These are phyloP conservation scores for Procavia capensis DNA, from an alignment of 2,113 vertebrate genomes.

Conservation along the genomic window DNA sequence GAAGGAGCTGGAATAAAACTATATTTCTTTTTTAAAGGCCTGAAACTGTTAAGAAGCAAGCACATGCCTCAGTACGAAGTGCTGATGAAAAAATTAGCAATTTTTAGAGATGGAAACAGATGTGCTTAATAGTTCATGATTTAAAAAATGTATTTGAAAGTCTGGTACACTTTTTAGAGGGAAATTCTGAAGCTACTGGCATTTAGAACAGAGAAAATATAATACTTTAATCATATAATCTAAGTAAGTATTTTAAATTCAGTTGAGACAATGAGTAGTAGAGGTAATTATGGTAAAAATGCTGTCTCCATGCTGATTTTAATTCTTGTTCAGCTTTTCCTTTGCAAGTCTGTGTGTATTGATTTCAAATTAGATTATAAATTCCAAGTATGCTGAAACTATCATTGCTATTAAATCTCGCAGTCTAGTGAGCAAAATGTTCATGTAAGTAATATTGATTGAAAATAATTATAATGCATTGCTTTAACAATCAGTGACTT, in stretches of 20 bases:
- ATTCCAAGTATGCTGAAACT: neutral
- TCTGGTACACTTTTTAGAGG: constrained; percentile 1
- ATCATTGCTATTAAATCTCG: constrained; percentile 14
- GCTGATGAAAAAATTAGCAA: constrained; percentile 28
- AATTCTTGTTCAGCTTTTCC: neutral
- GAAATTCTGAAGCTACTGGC: constrained; percentile 55
- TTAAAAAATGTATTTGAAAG: constrained; percentile 33
- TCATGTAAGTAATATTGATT: neutral
- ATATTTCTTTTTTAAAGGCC: constrained; percentile 10
- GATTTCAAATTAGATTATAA: constrained; percentile 52
- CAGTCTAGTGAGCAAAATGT: neutral
- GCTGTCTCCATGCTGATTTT: neutral
- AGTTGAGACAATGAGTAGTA: neutral
- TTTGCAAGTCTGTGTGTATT: constrained; percentile 33
- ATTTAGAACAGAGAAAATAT: constrained; percentile 30
- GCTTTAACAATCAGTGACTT: neutral
- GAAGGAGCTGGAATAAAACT: neutral
- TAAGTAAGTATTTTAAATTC: constrained; percentile 40
- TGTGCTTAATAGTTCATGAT: constrained; percentile 16
- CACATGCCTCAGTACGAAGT: neutral
- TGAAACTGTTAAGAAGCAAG: constrained; percentile 41
- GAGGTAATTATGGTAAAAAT: constrained; percentile 24
- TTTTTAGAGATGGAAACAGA: constrained; percentile 39
- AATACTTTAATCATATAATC: constrained; percentile 43
- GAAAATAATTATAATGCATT: neutral